Base-by-base conservation (phyloP, 2,113 vertebrate species). In the Gobio gobio region DNA sequence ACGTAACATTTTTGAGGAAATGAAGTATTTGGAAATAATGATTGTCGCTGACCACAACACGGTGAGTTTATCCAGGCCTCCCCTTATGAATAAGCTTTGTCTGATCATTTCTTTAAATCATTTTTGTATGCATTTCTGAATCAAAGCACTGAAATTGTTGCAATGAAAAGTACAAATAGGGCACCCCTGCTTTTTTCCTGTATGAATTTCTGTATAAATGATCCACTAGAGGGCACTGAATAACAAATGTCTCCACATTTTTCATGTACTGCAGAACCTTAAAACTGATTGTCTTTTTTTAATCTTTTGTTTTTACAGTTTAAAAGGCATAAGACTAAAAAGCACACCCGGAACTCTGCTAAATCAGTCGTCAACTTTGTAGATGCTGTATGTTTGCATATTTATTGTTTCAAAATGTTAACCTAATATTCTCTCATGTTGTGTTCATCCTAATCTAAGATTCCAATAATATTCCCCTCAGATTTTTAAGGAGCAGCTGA, bases 281-380 rank as follows among this genome's bases (percentile, higher is more conserved):
- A 10, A 77, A 77, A 56, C 47, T 86, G 87, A 89, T 68, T 84
- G 90, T 49, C 89, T 87, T 1, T 87, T 77, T 40, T 49, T 87
- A 87, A 36, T 26, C 14, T 51, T 59, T 68, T 89, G 13, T 88
- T 72, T 76, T 79, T 87, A 78, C 91, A 99, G 98, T 98, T 94
- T 91, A 99, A 96, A 94, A 96, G 95, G 88, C 95, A 98, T 90
- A 94, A 89, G 89, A 94, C 86, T 91, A 95, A 93, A 89, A 93
- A 92, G 73, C 96, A 97, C 85, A 96, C 96, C 5, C 96, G 94
- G 91, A 99, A 98, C 91, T 98, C 98, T 90, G 98, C 97, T 22
- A 99, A 99, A 90, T 98, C 98, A n/a, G 97, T 99, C 90, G 97
- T 99, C 90, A 99, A 99, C 92, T 92, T 99, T 79, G 97, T 99